Conservation (phyloP, 2,888 invertebrate species). For the Dyspetes luteomarginatus region DNA sequence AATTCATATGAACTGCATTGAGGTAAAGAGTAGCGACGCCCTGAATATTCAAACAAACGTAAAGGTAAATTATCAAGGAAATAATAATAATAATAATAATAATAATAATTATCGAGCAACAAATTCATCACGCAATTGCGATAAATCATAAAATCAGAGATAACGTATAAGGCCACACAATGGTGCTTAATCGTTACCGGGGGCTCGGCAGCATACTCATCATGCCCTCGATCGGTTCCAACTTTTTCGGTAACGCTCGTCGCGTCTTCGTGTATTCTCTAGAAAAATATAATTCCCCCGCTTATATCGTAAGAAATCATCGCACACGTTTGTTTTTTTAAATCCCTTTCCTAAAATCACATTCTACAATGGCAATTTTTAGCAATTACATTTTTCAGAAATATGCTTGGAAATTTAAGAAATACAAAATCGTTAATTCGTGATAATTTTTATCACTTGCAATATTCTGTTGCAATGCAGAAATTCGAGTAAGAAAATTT, state of each 20-base stretch:
- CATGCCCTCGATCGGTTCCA: slow-evolving; percentile 79
- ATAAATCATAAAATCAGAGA: slow-evolving; percentile 54
- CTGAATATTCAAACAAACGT: slow-evolving; percentile 12
- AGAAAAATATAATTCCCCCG: slow-evolving; percentile 77
- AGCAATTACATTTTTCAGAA: too few species aligned
- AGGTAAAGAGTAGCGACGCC: slow-evolving; percentile 54
- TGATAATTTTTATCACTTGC: too few species aligned
- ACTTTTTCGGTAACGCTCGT: slow-evolving; percentile 79
- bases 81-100: too few species aligned
- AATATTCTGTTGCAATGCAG: too few species aligned
- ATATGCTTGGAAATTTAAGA: too few species aligned
- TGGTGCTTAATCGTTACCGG: slow-evolving; percentile 71
- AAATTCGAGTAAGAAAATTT: too few species aligned
- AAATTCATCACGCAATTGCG: slow-evolving; percentile 27
- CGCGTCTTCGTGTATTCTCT: slow-evolving; percentile 75
- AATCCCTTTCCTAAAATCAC: neutral
- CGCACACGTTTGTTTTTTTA: neutral
- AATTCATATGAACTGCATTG: neutral
- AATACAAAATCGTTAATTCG: too few species aligned
- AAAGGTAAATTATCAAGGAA: slow-evolving; percentile 31
- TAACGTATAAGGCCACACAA: slow-evolving; percentile 60
- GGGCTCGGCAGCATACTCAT: slow-evolving; percentile 76
- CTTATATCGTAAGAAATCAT: too few species aligned
- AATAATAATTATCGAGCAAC: slow-evolving; percentile 7
- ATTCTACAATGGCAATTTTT: too few species aligned